Evolutionary conservation across 2,797 vertebrate species (phyloP), one percentile per base, ranked within the genome.

Genomic region (Oreochromis grahami): DNA sequence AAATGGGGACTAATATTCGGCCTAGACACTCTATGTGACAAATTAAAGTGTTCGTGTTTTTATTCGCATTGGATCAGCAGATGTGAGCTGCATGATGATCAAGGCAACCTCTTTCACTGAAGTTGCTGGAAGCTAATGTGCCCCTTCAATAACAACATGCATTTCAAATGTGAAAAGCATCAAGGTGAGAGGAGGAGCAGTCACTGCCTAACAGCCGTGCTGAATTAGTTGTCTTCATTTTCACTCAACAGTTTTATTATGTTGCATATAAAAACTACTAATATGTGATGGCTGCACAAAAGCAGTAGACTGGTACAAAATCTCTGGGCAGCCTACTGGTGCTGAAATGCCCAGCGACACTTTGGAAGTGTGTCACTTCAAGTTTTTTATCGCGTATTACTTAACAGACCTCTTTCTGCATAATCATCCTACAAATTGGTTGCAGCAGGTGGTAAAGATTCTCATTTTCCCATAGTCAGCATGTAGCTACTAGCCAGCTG

Each of bases 161-260:
- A 29, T 76, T 86, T 88, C 78, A 86, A 86, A 91, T 88, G 87
- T 91, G 76, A 87, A 68, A 81, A 80, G 63, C 83, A 74, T 77
- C 56, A 79, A 89, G 76, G 83, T 87, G 82, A 86, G 58, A 82
- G 58, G 79, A 82, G 80, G 70, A 74, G 81, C 45, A 84, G 76
- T 81, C 36, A 13, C 51, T 34, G 56, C 68, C 77, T 85, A 80
- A 76, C 70, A 80, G 36, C 50, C 19, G 9, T 12, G 55, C 10
- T 79, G 77, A 89, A 89, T 63, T 81, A 76, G 21, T 19, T 78
- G 26, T 80, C 17, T 26, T 84, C 8, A 19, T 58, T 86, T 86
- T 68, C 24, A 68, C 32, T 80, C 11, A 19, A 8, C 41, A 34
- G 53, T 76, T 77, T 50, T n/a, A 56, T 81, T 32, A 32, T 51